Evolutionary conservation across 2,113 vertebrate species (phyloP).

Genomic region (Murina feae): DNA sequence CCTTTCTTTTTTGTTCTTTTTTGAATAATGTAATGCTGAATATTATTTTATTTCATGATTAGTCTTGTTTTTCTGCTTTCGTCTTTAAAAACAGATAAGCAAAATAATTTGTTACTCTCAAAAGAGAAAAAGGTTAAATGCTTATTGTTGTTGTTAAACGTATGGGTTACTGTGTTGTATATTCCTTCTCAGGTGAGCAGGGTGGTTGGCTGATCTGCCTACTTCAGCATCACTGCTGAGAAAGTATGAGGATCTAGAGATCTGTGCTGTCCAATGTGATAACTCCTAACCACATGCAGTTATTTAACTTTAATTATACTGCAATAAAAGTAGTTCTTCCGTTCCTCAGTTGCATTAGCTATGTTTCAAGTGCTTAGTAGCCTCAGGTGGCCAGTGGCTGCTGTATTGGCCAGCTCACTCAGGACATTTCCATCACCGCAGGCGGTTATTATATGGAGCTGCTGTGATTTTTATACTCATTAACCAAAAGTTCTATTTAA

Average conservation of each 20-base stretch:
- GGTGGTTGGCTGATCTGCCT: not conserved
- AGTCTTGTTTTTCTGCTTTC: not conserved
- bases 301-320: not conserved
- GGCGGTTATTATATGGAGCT: not conserved
- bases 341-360: not conserved
- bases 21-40: not conserved
- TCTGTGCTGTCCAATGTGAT: not conserved
- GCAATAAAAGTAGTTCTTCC: not conserved
- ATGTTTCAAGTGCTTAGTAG: not conserved
- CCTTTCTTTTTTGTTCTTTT: not conserved
- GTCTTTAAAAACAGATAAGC: constrained; percentile 14
- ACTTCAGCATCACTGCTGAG: not conserved
- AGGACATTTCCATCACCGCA: not conserved
- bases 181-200: not conserved
- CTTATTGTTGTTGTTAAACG: not conserved
- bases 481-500: not conserved
- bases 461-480: not conserved
- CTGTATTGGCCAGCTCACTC: not conserved
- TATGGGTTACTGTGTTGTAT: not conserved
- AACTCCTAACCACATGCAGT: not conserved
- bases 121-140: not conserved
- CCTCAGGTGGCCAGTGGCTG: no score
- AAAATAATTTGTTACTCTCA: constrained; percentile 11
- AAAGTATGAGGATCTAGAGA: not conserved
- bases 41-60: not conserved